Conservation (phyloP, 2,888 invertebrate species). For the Drosophila acutilabella region DNA sequence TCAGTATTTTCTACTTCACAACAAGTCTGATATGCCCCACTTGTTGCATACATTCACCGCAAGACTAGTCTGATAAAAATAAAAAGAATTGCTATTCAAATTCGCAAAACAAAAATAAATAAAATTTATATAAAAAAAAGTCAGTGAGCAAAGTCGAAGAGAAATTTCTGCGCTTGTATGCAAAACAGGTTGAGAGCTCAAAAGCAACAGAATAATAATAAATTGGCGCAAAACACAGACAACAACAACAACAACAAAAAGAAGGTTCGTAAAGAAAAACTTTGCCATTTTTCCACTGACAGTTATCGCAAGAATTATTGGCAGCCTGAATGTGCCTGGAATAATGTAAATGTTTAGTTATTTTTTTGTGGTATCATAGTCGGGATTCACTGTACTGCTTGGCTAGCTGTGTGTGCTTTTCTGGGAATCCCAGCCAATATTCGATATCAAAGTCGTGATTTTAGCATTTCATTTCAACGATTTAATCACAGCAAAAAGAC, state of each 20-base stretch:
- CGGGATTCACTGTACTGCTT: neutral
- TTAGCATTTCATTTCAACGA: neutral
- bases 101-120: neutral
- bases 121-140: constrained; percentile 6
- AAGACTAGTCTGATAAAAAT: constrained; percentile 1
- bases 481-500: constrained; percentile 14
- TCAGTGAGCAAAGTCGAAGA: constrained; percentile 41
- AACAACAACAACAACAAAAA: neutral
- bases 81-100: constrained; percentile 23
- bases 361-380: neutral
- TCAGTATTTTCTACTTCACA: neutral
- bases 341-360: neutral
- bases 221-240: neutral
- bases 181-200: constrained; percentile 27
- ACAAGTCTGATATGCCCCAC: constrained; percentile 2
- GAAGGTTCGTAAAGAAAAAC: constrained; percentile 8
- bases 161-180: constrained; percentile 50
- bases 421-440: constrained; percentile 14
- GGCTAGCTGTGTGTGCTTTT: neutral
- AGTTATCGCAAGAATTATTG: neutral
- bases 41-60: constrained; percentile 2
- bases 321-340: neutral
- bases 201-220: constrained; percentile 1
- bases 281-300: constrained; percentile 8
- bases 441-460: constrained; percentile 2